Conservation (phyloP, 2,888 invertebrate species). For the Platerodrilus igneus region DNA sequence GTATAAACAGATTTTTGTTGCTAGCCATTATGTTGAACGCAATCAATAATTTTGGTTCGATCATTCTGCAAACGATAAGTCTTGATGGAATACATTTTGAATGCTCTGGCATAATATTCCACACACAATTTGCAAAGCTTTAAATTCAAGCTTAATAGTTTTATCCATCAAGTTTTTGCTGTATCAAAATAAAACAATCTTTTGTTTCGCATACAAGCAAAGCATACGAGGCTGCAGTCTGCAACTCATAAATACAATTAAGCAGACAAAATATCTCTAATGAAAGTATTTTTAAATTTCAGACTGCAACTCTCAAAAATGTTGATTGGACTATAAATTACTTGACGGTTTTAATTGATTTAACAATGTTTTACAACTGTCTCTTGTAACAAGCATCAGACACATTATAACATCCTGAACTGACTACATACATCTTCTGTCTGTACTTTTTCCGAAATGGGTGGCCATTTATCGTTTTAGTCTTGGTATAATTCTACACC, state of each 20-base stretch:
- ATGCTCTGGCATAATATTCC: no score
- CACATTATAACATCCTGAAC: conserved; percentile 28
- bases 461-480: conserved; percentile 35
- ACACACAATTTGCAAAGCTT: no score
- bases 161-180: no score
- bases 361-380: conserved; percentile 37
- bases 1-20: no score
- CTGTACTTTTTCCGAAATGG: conserved; percentile 34
- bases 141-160: no score
- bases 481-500: conserved; percentile 32
- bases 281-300: conserved; percentile 35
- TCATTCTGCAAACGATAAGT: no score
- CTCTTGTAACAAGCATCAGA: conserved; percentile 27
- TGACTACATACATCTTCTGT: conserved; percentile 23
- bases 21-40: no score
- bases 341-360: conserved; percentile 34
- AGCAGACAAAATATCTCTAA: conserved; percentile 25
- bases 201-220: no score
- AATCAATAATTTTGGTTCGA: no score
- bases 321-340: conserved; percentile 42
- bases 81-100: no score
- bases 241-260: conserved; percentile 23
- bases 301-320: conserved; percentile 34
- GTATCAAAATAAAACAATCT: no score
- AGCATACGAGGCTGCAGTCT: no score